These are phyloP conservation scores for rat (Rattus norvegicus) DNA, from an alignment of 2,113 vertebrate genomes.

Conservation along the genomic window DNA sequence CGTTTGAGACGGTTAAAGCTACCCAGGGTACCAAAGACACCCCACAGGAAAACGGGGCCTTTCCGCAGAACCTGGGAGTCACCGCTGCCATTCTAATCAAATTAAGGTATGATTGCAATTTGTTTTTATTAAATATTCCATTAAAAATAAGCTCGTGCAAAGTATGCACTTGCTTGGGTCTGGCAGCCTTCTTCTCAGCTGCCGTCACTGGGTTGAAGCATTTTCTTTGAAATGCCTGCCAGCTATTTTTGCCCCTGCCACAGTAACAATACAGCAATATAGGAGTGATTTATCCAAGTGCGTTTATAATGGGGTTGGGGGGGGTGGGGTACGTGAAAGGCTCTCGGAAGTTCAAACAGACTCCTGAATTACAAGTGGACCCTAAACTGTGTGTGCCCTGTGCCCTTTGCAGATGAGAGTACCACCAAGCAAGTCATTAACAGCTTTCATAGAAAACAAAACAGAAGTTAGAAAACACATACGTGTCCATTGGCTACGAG, in stretches of 20 bases:
- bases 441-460: not conserved
- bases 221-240: conserved; percentile 88
- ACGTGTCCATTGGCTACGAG: too few species aligned
- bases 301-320: conserved; percentile 49
- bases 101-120: conserved; percentile 70
- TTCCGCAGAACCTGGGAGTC: conserved; percentile 30
- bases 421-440: not conserved
- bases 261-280: conserved; percentile 84
- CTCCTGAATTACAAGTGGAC: conserved; percentile 48
- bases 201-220: conserved; percentile 84
- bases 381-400: not conserved
- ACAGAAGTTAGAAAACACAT: not conserved
- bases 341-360: conserved; percentile 19
- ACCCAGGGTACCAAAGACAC: conserved; percentile 34
- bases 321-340: conserved; percentile 47
- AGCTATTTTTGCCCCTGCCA: conserved; percentile 87
- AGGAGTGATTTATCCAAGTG: conserved; percentile 80
- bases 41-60: conserved; percentile 14
- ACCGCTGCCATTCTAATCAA: conserved; percentile 45
- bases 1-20: conserved; percentile 51
- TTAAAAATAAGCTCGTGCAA: conserved; percentile 69
- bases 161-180: conserved; percentile 82
- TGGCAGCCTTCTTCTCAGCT: conserved; percentile 82
- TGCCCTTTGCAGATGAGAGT: not conserved
- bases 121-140: conserved; percentile 75